Conservation (phyloP, 1,140 invertebrate species). For the Acromyrmex charruanus region DNA sequence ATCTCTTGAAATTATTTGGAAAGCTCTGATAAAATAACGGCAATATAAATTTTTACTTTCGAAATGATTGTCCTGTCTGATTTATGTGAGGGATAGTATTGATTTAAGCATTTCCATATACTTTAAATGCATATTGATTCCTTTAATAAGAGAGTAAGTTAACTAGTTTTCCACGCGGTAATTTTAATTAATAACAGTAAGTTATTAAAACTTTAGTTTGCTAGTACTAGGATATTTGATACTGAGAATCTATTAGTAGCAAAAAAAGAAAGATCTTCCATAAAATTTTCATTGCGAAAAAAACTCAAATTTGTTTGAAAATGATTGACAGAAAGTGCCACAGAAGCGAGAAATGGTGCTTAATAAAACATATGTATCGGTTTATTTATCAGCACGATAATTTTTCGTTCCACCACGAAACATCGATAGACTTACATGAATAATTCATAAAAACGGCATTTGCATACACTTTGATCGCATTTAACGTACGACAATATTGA, state of each 20-base stretch:
- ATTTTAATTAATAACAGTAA: background rate
- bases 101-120: slow-evolving; percentile 5
- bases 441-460: slow-evolving; percentile 55
- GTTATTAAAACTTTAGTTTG: slow-evolving; percentile 9
- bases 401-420: slow-evolving; percentile 5
- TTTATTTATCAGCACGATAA: slow-evolving; percentile 26
- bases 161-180: background rate
- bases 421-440: slow-evolving; percentile 43
- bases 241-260: background rate
- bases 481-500: slow-evolving; percentile 23
- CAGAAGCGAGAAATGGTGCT: background rate
- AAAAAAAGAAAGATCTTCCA: background rate
- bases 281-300: background rate
- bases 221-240: background rate
- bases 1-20: background rate
- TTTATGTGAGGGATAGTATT: background rate
- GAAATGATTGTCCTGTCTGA: background rate
- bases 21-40: background rate
- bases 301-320: background rate
- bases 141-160: background rate
- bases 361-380: slow-evolving; percentile 18
- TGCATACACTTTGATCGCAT: slow-evolving; percentile 28
- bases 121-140: background rate
- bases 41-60: background rate
- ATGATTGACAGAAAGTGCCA: slow-evolving; percentile 2